phyloP scores from a whole-genome alignment of 1,140 invertebrate species.

The Drosophila malerkotliana region DNA sequence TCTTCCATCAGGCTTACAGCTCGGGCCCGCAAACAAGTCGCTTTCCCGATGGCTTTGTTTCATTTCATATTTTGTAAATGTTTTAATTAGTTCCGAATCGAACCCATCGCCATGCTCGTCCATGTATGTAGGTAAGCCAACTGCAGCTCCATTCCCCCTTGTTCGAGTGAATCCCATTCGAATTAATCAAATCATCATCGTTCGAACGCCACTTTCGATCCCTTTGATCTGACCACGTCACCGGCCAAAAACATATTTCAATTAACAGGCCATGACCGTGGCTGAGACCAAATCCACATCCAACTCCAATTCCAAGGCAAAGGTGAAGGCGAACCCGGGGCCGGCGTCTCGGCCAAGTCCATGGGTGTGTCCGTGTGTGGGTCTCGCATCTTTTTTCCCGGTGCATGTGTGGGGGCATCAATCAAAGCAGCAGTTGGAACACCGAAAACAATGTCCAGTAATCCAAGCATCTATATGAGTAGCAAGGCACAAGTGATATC shows the following conservation, averaged over 20 bases:
- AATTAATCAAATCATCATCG: constrained; percentile 81
- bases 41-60: constrained; percentile 1
- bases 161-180: constrained; percentile 26
- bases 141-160: constrained; percentile 28
- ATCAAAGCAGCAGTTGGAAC: constrained; percentile 69
- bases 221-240: constrained; percentile 63
- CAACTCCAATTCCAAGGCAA: constrained; percentile 32
- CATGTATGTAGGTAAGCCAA: neutral
- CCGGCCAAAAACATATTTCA: constrained; percentile 70
- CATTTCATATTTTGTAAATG: constrained; percentile 24
- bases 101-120: constrained; percentile 29
- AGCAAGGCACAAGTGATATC: neutral
- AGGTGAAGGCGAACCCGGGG: constrained; percentile 48
- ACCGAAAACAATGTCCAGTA: constrained; percentile 1
- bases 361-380: constrained; percentile 41
- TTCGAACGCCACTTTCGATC: constrained; percentile 49
- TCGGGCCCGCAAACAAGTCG: constrained; percentile 1
- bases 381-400: constrained; percentile 4
- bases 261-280: constrained; percentile 74
- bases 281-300: constrained; percentile 17
- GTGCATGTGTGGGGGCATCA: constrained; percentile 63
- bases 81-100: constrained; percentile 50
- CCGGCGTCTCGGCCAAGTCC: constrained; percentile 30
- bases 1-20: neutral
- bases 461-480: neutral